Evolutionary conservation across 2,797 vertebrate genomes (phyloP), one percentile per base, ranked within the genome.

Genomic region (Melanotaenia boesemani): DNA sequence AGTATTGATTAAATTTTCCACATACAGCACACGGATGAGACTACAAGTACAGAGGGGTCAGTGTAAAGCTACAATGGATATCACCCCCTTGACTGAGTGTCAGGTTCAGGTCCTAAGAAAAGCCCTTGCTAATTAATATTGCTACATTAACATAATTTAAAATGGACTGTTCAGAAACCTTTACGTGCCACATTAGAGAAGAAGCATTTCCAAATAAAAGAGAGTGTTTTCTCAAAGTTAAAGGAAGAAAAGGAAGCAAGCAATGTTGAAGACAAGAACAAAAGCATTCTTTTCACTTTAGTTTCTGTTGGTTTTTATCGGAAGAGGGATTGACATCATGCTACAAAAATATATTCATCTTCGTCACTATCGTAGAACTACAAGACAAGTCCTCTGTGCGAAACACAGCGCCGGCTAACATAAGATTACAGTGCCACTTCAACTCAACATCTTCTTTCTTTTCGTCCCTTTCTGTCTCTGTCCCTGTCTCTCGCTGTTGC

Each of bases 71-170:
- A 94, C 90, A 87, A 83, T 84, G 80, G 86, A 90, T 86, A 80
- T 84, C 70, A 76, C 82, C 86, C 73, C 83, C 79, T 44, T 76
- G 63, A 86, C 80, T 86, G 76, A 88, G 80, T 89, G 88, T 88
- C 86, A 89, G 78, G 77, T 89, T 88, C 87, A 85, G 85, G 88
- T 93, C 88, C 89, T 91, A 86, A 88, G 83, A 89, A 92, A 95
- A 95, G 92, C 95, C 95, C 94, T 95, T 95, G 86, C 94, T 95
- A 93, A 93, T 94, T 84, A 87, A 94, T 95, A 95, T 94, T 95
- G 95, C 95, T 95, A 95, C 95, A 95, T 95, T 74, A 93, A 94
- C 86, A 79, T 80, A 92, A 94, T 93, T 91, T 80, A 65, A 86
- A 87, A 88, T 89, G 87, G 92, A 91, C 92, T 81, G 71, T 87